Evolutionary conservation across 1,140 invertebrate species (phyloP), one percentile per base, ranked within the genome.

Genomic region (Heliconius nattereri): DNA sequence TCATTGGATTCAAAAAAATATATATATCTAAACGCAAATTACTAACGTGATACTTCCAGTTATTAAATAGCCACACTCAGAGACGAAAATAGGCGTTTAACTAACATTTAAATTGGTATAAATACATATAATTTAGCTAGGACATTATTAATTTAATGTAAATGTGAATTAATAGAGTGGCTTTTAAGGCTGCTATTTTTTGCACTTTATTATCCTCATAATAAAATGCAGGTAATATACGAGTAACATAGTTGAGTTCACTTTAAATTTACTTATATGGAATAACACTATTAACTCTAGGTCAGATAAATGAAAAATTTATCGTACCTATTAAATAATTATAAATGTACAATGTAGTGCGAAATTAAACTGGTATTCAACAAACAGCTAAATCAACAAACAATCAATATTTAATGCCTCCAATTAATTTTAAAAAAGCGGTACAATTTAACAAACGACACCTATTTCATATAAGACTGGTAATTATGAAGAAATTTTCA

Each of bases 401-500:
- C 20, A 52, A 73, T 45, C 23, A 74, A 26, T 74, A 73, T 23
- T 2, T 29, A 57, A 26, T 35, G n/a, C 8, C 1, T 26, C 2
- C 60, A 66, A 29, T 66, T 66, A 66, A 66, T 66, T 11, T 5
- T 1, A 23, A 26, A 29, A 66, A 66, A n/a, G 32, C 19, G 2
- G 16, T 23, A 40, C 20, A 29, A 23, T 75, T 66, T 19, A 35
- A 75, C 11, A 74, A 74, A 74, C 35, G 73, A 9, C 49, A 54
- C 19, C 29, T 40, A 7, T 23, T 45, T 37, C 57, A 37, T 76
- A n/a, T 32, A 40, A 71, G 60, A 66, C 49, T 40, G 57, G 73
- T 45, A 78, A 73, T 73, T 57, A 78, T 57, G 37, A 73, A 73
- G 32, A 71, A 49, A 29, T 71, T 29, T 73, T 60, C 71, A 35